Evolutionary conservation across 2,888 invertebrate species (phyloP).

Genomic region (Beris chalybata): DNA sequence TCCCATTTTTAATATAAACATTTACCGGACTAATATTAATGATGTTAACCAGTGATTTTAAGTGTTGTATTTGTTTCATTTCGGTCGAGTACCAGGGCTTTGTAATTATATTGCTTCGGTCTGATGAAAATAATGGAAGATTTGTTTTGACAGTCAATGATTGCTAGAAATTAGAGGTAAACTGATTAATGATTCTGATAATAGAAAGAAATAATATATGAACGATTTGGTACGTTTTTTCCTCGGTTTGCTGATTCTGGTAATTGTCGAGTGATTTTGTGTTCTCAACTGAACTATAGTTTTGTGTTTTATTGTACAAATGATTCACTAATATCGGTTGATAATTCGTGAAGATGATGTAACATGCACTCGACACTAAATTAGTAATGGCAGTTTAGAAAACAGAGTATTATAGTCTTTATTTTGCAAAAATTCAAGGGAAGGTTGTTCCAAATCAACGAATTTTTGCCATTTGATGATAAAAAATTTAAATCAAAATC

Average conservation of each 20-base stretch:
- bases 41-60: constrained; percentile 38
- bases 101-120: constrained; percentile 47
- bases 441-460: too few relatives aligned
- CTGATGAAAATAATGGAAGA: constrained; percentile 54
- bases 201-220: constrained; percentile 27
- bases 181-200: constrained; percentile 36
- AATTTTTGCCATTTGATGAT: too few relatives aligned
- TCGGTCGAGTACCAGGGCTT: constrained; percentile 23
- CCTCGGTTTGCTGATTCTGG: constrained; percentile 26
- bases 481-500: too few relatives aligned
- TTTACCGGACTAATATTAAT: constrained; percentile 38
- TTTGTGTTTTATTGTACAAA: constrained; percentile 5
- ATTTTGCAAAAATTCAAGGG: too few relatives aligned
- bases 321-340: constrained; percentile 21
- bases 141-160: constrained; percentile 53
- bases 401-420: too few relatives aligned
- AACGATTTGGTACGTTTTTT: constrained; percentile 7
- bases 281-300: constrained; percentile 10
- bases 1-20: constrained; percentile 37
- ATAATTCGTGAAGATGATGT: constrained; percentile 5
- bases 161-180: constrained; percentile 38
- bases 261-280: neutral
- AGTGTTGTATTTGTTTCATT: constrained; percentile 36
- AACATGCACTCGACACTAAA: too few relatives aligned
- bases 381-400: too few relatives aligned